Conservation (phyloP, 2,797 vertebrate genomes). For the Pangasius sanitwongsei region DNA sequence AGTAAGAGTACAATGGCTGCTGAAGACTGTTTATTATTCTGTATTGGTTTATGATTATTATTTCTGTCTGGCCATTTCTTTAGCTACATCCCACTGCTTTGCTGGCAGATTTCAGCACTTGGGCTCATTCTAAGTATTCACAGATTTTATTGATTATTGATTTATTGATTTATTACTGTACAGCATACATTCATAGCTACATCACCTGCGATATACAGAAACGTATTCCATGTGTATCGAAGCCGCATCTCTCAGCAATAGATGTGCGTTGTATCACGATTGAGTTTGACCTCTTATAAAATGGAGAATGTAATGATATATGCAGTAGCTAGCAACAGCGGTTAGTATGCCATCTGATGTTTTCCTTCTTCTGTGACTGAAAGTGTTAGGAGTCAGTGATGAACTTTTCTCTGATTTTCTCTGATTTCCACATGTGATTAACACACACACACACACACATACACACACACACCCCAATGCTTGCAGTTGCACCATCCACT, state of each 20-base stretch:
- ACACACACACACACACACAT: neutral
- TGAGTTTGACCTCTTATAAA: neutral
- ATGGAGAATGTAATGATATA: neutral
- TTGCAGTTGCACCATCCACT: neutral
- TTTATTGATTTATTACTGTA: neutral
- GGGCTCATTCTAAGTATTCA: neutral
- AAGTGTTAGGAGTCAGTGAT: neutral
- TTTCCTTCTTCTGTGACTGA: neutral
- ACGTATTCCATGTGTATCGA: neutral
- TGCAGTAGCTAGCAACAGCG: neutral
- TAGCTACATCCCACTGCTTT: neutral
- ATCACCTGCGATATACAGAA: neutral
- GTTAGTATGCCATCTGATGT: neutral
- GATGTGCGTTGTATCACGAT: neutral
- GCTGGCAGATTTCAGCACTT: neutral
- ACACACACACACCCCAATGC: neutral
- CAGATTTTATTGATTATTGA: no score
- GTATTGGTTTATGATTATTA: neutral
- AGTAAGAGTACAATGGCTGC: neutral
- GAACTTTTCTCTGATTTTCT: neutral
- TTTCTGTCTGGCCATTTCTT: neutral
- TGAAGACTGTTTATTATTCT: neutral
- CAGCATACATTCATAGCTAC: neutral
- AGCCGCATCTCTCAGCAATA: neutral
- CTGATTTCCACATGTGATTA: neutral